Evolutionary conservation across 2,797 vertebrate genomes (phyloP), one percentile per base, ranked within the genome.

Genomic region (Halcyon chelicuti): DNA sequence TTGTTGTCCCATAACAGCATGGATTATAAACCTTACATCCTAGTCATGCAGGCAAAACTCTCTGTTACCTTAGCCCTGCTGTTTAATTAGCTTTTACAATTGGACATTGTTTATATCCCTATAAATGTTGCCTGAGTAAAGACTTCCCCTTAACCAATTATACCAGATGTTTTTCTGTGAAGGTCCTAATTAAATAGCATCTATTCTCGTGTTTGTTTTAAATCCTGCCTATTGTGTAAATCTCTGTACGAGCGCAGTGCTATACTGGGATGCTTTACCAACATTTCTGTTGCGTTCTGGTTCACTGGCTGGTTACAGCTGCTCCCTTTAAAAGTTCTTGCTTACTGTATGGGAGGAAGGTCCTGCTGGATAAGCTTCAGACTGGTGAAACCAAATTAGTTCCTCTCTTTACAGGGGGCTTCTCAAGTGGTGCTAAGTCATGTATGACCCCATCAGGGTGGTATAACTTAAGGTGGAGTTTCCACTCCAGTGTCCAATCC

Each of bases 31-130:
- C 79, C 67, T 95, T 85, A 79, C 62, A 82, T 92, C 40, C 87
- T 29, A 93, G 76, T 14, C 84, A 91, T 67, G 92, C 83, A 66
- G 93, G 86, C 85, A 86, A 90, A 94, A 82, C 66, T 81, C 71
- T 92, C 72, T 70, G 73, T 90, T 95, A 92, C 91, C 80, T 95
- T 87, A 93, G 90, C 67, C 76, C 87, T 63, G 80, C 93, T 82
- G 67, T 92, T 96, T 96, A 96, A 96, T 95, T 94, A 95, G 90
- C 20, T 12, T 77, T 88, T 95, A 90, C 91, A 95, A 71, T 62
- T 95, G 95, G 94, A 94, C 88, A 74, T 93, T 93, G 91, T 90
- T 96, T 96, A 92, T 95, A 86, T 88, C 60, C 52, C 74, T 88
- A 68, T 92, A 90, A 96, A 94, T 68, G 86, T 51, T 93, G 88